Base-by-base conservation (phyloP, 1,140 invertebrate genomes). In the Diachasma alloeum region DNA sequence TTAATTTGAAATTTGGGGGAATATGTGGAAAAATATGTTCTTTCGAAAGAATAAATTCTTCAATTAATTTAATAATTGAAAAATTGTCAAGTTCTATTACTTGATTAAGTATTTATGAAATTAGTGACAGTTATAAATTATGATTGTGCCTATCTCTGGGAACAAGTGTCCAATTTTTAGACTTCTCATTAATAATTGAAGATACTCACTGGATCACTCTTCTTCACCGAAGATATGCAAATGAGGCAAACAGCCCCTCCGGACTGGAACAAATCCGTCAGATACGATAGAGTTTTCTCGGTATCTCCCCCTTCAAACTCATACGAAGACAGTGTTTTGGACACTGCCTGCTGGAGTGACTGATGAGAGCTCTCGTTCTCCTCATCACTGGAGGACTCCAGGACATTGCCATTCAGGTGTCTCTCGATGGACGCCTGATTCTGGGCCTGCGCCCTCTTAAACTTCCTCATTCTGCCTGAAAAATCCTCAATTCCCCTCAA, bases 161-260 rank as follows among this genome's bases (percentile, higher is more conserved):
- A n/a, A n/a, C n/a, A n/a, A n/a, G n/a, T n/a, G n/a, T n/a, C n/a
- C 6, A 31, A 31, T 31, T 31, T 31, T 31, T 6, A 31, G 6
- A 31, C 2, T 6, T 31, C 6, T 31, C 31, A 44, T 76, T 39
- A 9, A 46, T 22, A 31, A 17, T 48, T 26, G 4, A 13, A 19
- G 15, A 19, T 46, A 82, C 81, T 42, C 87, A 97, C 95, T 22
- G 94, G 86, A 83, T 98, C 95, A 72, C 89, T 91, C 82, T 95
- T 93, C 86, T 96, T 97, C 0, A 98, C 93, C 79, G 94, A 93
- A 66, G 94, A 96, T 87, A 98, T 98, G 82, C 97, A 99, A 83
- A 99, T 96, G 4, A 98, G 91, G 86, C 97, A 98, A 44, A 95
- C 94, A 3, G 94, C 93, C 37, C 95, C 92, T 4, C 95, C 94